Evolutionary conservation across 2,797 vertebrate genomes (phyloP).

Genomic region (Synanceia verrucosa): DNA sequence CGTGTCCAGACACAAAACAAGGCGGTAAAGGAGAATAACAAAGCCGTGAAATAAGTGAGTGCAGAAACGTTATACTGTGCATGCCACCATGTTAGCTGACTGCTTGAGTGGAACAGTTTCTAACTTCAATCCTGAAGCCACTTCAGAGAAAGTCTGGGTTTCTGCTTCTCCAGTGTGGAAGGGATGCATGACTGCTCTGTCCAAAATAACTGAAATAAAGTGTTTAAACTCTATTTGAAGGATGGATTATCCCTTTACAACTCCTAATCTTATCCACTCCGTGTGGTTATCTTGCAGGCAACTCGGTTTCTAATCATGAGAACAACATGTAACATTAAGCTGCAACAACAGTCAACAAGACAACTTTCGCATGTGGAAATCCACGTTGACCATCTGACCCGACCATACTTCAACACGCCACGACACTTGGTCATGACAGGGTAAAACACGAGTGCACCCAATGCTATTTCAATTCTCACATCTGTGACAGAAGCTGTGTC

Average conservation of each 20-base stretch:
- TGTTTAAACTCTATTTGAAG: slow-evolving; percentile 34
- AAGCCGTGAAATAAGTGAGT: too few relatives aligned
- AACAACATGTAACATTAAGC: neutral
- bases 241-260: slow-evolving; percentile 34
- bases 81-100: neutral
- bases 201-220: neutral
- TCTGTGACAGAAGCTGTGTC: slow-evolving; percentile 9
- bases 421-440: neutral
- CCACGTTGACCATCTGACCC: neutral
- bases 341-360: neutral
- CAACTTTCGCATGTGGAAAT: neutral
- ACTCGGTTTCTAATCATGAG: slow-evolving; percentile 25
- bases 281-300: neutral
- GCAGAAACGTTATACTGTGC: too few relatives aligned
- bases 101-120: neutral
- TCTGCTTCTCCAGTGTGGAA: neutral
- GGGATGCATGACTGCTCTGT: neutral
- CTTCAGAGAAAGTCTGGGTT: neutral
- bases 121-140: neutral
- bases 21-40: neutral
- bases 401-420: neutral
- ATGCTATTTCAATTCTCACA: slow-evolving; percentile 22
- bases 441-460: neutral
- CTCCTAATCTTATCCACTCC: slow-evolving; percentile 28
- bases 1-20: neutral